These are phyloP conservation scores for Eremophila alpestris DNA, from an alignment of 2,797 vertebrate genomes.

Conservation along the genomic window DNA sequence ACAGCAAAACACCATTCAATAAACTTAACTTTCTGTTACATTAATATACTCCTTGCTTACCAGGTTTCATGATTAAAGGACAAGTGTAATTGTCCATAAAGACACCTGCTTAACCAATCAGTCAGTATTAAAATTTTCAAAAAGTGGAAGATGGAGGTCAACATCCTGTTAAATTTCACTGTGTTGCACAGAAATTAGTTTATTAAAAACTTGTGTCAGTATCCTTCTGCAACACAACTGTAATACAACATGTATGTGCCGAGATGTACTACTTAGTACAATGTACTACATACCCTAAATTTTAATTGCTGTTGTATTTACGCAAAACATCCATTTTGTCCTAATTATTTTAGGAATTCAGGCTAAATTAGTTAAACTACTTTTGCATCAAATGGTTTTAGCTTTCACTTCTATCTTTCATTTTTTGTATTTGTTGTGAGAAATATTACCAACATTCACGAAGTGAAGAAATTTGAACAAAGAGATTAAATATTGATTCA, in stretches of 20 bases:
- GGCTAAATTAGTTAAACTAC: background rate
- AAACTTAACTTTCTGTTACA: background rate
- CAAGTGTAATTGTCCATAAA: background rate
- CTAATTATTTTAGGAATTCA: background rate
- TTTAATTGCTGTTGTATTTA: background rate
- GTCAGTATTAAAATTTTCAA: background rate
- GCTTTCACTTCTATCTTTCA: background rate
- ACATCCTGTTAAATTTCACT: background rate
- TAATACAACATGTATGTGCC: background rate
- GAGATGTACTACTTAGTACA: background rate
- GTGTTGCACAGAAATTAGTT: background rate
- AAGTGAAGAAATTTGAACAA: background rate
- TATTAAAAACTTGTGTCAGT: background rate
- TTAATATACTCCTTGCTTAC: background rate
- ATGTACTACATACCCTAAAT: background rate
- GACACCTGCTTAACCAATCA: background rate
- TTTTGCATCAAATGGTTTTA: background rate
- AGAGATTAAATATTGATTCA: background rate
- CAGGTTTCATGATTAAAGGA: background rate
- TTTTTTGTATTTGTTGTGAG: background rate
- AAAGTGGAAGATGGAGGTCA: background rate
- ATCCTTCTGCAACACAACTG: background rate
- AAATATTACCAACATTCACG: background rate
- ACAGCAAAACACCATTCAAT: background rate
- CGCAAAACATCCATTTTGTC: background rate